These are phyloP conservation scores for Ochlodes sylvanus DNA, from an alignment of 2,888 invertebrate species.

Conservation along the genomic window DNA sequence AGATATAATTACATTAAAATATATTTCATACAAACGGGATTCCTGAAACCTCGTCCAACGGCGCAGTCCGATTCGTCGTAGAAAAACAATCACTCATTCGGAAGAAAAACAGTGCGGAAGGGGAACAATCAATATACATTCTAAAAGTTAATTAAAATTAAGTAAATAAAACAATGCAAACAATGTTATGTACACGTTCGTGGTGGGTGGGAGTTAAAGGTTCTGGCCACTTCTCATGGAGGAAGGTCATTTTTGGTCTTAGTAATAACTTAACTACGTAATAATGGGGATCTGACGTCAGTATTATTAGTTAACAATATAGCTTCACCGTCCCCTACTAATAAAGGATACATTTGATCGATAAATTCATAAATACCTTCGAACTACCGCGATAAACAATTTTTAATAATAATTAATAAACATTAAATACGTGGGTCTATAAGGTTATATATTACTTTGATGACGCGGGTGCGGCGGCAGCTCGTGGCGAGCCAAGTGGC, in stretches of 20 bases:
- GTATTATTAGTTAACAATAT: constrained; percentile 34
- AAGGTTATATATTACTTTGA: constrained; percentile 38
- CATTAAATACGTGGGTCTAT: constrained; percentile 23
- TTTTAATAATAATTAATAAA: constrained; percentile 28
- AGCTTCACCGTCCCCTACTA: neutral
- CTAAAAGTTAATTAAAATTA: constrained; percentile 60
- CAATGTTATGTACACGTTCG: constrained; percentile 72
- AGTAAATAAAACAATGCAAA: constrained; percentile 60
- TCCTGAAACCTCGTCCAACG: neutral
- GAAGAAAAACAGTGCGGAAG: constrained; percentile 48
- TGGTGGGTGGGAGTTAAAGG: constrained; percentile 74
- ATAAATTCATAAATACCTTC: constrained; percentile 33
- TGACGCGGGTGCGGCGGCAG: constrained; percentile 23
- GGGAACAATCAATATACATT: constrained; percentile 58
- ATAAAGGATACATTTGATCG: constrained; percentile 34
- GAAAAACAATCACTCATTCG: constrained; percentile 19
- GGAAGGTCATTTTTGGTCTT: constrained; percentile 60
- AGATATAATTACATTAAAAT: neutral
- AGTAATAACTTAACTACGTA: constrained; percentile 49
- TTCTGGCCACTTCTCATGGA: constrained; percentile 70
- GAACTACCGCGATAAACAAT: constrained; percentile 24
- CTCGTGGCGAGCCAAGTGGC: constrained; percentile 45
- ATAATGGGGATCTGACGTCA: constrained; percentile 28
- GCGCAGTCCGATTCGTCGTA: constrained; percentile 7
- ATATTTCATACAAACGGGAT: neutral